Evolutionary conservation across 2,797 vertebrate species (phyloP), one percentile per base, ranked within the genome.

Genomic region (Siniperca scherzeri): DNA sequence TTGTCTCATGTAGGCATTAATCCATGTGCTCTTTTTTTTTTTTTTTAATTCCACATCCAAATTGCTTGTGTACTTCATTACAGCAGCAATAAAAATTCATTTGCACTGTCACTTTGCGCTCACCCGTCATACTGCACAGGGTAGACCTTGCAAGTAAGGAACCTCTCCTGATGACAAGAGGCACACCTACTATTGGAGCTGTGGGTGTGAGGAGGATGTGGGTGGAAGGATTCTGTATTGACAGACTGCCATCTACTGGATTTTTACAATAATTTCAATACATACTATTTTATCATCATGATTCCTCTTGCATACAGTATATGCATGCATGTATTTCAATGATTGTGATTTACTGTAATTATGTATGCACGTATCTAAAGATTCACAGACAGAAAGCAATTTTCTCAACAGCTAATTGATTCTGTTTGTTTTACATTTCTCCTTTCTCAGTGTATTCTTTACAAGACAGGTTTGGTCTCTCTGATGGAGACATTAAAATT

Each of bases 181-280:
- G 60, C 87, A 83, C 82, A 85, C 85, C 87, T 86, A 75, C 69
- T 7, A 5, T 50, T 30, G 14, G 52, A 77, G 53, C 71, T 36
- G 71, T 65, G 68, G 70, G 48, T 50, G 77, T 82, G 77, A 75
- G 44, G 25, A 36, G 38, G 50, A 65, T 8, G 40, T n/a, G 57
- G 50, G 36, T 30, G 57, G 12, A 56, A 33, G n/a, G 17, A 82
- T 89, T 90, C 2, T 40, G 60, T 59, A 83, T 90, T 82, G 89
- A 89, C 79, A 91, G 76, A 94, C 90, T 95, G 95, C 95, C 95
- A 94, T 89, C 95, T 96, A 85, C 93, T 92, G 94, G 93, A 87
- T 50, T 50, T 36, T 57, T 13, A 77, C 3, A 25, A 22, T 69
- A 22, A 90, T 74, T 90, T 81, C 85, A 88, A 50, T 22, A 6